phyloP scores from a whole-genome alignment of 2,797 vertebrate genomes.

The Enteromius trimaculatus region DNA sequence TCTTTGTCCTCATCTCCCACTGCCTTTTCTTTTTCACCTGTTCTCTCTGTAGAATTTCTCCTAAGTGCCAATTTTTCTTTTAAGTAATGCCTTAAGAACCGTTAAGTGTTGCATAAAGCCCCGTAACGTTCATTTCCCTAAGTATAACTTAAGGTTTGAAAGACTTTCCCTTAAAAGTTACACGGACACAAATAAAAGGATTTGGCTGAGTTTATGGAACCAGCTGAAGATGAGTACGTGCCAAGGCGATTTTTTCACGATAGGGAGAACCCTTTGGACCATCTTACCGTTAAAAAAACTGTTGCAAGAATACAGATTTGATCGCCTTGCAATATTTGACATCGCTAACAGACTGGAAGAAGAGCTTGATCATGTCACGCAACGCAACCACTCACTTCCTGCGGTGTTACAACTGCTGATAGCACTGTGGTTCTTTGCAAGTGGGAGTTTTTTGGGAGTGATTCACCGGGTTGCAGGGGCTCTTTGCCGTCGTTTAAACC shows the following conservation, averaged over 20 bases:
- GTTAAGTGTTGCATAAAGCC: too few species aligned
- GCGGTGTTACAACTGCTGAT: not conserved
- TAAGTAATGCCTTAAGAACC: too few species aligned
- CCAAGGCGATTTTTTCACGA: too few species aligned
- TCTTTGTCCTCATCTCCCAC: too few species aligned
- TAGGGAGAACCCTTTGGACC: too few species aligned
- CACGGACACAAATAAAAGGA: not conserved
- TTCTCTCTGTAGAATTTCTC: too few species aligned
- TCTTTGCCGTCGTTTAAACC: not conserved
- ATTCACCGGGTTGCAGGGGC: not conserved
- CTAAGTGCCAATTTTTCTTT: too few species aligned
- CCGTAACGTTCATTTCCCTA: too few species aligned
- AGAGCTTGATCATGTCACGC: not conserved
- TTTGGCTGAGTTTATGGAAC: not conserved
- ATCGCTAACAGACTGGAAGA: slow-evolving; percentile 3
- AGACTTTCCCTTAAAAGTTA: not conserved
- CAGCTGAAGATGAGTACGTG: not conserved
- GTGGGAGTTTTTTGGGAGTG: not conserved
- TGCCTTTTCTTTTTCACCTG: too few species aligned
- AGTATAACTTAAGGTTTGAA: not conserved
- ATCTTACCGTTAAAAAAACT: too few species aligned
- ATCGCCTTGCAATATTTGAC: not conserved
- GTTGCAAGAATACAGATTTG: not conserved
- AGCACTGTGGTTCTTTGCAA: not conserved
- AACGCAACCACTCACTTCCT: not conserved